These are phyloP conservation scores for Morinoia aosen DNA, from an alignment of 2,888 invertebrate genomes.

Conservation along the genomic window DNA sequence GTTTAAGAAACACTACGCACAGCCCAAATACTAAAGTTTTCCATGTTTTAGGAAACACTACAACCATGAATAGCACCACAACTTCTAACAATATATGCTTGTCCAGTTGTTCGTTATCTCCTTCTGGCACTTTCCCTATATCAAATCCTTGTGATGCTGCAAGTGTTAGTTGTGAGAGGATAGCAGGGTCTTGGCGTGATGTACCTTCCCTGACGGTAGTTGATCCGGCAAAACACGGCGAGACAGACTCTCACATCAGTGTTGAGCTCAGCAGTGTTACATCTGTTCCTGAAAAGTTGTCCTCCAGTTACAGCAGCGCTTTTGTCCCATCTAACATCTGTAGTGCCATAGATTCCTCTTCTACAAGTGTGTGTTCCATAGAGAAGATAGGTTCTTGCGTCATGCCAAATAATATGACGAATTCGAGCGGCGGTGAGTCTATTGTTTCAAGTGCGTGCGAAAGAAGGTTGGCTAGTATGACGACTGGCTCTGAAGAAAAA, in stretches of 20 bases:
- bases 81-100: neutral
- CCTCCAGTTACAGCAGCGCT: neutral
- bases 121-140: neutral
- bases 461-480: neutral
- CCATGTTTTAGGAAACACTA: neutral
- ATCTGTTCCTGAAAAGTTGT: neutral
- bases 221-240: neutral
- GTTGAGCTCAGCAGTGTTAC: neutral
- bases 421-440: neutral
- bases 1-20: neutral
- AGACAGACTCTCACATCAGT: neutral
- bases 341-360: neutral
- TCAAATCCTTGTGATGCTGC: neutral
- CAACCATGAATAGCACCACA: neutral
- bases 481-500: neutral
- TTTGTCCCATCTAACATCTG: neutral
- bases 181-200: neutral
- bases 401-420: neutral
- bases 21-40: neutral
- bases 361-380: neutral
- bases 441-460: neutral
- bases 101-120: neutral
- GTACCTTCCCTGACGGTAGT: neutral
- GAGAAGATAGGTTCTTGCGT: neutral
- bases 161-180: neutral